Evolutionary conservation across 2,797 vertebrate genomes (phyloP), one percentile per base, ranked within the genome.

Genomic region (Gobio occitaniae): DNA sequence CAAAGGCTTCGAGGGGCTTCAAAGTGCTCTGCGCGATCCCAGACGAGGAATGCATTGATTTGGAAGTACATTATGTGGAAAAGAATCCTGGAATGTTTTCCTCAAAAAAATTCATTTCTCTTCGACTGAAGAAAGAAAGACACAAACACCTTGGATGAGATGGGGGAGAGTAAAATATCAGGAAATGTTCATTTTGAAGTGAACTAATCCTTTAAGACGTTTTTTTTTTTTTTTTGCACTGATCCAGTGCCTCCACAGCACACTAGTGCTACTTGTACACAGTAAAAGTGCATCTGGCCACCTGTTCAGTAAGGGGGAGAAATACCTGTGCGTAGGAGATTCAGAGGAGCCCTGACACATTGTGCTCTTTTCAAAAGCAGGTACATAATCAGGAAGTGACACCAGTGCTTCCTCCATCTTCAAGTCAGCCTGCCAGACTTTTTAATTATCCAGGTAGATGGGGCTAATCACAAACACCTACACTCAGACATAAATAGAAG

Each of bases 391-490:
- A 72, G 66, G 84, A 87, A 78, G 54, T 75, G 82, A 56, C 68
- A 79, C 48, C 15, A 38, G 48, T 38, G 66, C 66, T 87, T 78
- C 65, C 76, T 78, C 54, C 25, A 68, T 84, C 52, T 47, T 72
- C 48, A 74, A 77, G 69, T 76, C 52, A 78, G 29, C 56, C 72
- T 82, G 82, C 50, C 83, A 70, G 71, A 29, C 54, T 8, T 86
- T 56, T 84, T 87, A 86, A 87, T 88, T 80, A 87, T 75, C 48
- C 54, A 80, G 61, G 75, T 80, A 84, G 82, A 85, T 11, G 16
- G 78, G 78, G 80, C 75, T 77, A 87, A 86, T 86, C 70, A 68
- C 36, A 48, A 77, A 81, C 72, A 82, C 83, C 78, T 81, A 44
- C 36, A 21, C 44, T 77, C 56, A 47, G 61, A 54, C 74, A 78